These are phyloP conservation scores for Peromyscus melanophrys DNA, from an alignment of 2,797 vertebrate genomes.

Conservation along the genomic window DNA sequence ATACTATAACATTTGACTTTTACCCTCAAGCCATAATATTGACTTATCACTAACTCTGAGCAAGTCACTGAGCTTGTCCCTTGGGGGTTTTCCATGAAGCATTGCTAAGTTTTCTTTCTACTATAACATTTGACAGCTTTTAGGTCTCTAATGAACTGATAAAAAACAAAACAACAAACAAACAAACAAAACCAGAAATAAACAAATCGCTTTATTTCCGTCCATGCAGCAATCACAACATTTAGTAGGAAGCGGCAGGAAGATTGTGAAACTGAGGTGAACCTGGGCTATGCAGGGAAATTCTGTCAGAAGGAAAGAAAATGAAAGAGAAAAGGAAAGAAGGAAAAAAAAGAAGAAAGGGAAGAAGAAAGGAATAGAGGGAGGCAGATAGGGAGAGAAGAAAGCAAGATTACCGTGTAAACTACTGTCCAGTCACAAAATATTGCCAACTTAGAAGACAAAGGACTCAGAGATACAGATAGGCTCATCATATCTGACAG, in stretches of 20 bases:
- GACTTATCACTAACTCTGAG: background rate
- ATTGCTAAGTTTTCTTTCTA: background rate
- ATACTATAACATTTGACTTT: background rate
- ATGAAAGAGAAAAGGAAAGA: background rate
- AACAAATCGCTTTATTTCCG: background rate
- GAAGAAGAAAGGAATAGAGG: background rate
- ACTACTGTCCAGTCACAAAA: background rate
- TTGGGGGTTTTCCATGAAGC: background rate
- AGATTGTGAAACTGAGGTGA: background rate
- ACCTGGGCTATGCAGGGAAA: background rate
- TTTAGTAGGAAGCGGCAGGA: background rate
- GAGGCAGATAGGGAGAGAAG: background rate
- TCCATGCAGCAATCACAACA: background rate
- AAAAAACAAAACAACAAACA: background rate
- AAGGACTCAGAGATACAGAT: background rate
- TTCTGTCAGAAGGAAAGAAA: background rate
- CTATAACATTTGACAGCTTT: background rate
- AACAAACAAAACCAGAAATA: background rate
- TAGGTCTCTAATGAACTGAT: background rate
- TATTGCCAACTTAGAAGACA: background rate
- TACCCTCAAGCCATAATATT: background rate
- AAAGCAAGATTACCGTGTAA: background rate
- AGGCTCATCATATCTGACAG: background rate
- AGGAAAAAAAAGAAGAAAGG: background rate
- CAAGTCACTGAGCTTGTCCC: rapidly evolving